These are phyloP conservation scores for Agriopis marginaria DNA, from an alignment of 2,888 invertebrate genomes.

Conservation along the genomic window DNA sequence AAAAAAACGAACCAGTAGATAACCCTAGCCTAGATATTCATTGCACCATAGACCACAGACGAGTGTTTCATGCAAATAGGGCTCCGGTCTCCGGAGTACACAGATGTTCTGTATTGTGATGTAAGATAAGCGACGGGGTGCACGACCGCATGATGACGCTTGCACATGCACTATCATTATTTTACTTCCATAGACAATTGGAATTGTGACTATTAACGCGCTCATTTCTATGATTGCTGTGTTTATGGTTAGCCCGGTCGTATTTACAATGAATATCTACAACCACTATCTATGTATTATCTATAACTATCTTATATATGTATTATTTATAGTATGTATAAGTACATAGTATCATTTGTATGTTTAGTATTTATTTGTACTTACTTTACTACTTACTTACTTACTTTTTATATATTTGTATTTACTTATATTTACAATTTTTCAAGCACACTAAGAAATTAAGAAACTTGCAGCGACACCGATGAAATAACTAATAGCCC, in stretches of 20 bases:
- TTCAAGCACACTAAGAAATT: no score
- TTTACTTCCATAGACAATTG: slow-evolving; percentile 36
- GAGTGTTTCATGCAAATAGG: slow-evolving; percentile 35
- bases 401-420: no score
- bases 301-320: no score
- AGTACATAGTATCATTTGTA: no score
- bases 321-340: no score
- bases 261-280: no score
- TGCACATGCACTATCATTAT: slow-evolving; percentile 40
- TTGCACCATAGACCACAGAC: slow-evolving; percentile 13
- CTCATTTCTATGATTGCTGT: slow-evolving; percentile 18
- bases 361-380: no score
- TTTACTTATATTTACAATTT: no score
- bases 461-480: no score
- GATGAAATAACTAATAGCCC: no score
- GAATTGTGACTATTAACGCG: slow-evolving; percentile 15
- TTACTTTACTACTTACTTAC: no score
- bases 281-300: no score
- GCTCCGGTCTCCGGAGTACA: slow-evolving; percentile 22
- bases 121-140: slow-evolving; percentile 40
- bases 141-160: slow-evolving; percentile 39
- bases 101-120: slow-evolving; percentile 44
- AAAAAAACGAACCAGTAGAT: neutral
- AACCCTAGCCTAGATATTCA: slow-evolving; percentile 19
- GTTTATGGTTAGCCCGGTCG: neutral